Evolutionary conservation across 2,888 invertebrate genomes (phyloP).

Genomic region (Vannuccia rotundouncinata): DNA sequence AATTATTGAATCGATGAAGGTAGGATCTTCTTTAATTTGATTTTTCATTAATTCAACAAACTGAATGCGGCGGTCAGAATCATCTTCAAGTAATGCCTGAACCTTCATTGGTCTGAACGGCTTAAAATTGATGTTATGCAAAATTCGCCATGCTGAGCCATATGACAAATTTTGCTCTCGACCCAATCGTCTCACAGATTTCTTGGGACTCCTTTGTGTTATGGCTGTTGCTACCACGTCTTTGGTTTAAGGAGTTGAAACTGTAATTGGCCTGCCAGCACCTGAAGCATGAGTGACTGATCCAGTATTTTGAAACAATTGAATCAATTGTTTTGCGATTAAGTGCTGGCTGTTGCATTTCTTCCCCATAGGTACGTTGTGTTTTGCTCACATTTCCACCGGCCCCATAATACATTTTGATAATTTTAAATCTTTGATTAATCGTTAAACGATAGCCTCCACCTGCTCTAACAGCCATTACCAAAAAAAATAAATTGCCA

Average conservation of each 20-base stretch:
- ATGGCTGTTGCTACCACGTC: slow-evolving; percentile 21
- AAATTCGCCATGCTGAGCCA: slow-evolving; percentile 22
- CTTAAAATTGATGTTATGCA: slow-evolving; percentile 6
- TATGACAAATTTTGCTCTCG: neutral
- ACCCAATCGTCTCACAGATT: neutral
- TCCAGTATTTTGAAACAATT: slow-evolving; percentile 11
- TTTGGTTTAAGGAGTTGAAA: neutral
- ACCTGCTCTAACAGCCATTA: neutral
- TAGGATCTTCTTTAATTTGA: slow-evolving; percentile 12
- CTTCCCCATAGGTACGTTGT: slow-evolving; percentile 19
- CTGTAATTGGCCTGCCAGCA: slow-evolving; percentile 17
- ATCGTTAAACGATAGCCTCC: slow-evolving; percentile 4
- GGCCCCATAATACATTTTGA: neutral
- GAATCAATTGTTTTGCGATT: slow-evolving; percentile 7
- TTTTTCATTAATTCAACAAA: slow-evolving; percentile 11
- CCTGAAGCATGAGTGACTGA: slow-evolving; percentile 8
- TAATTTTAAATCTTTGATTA: neutral
- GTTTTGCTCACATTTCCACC: slow-evolving; percentile 25
- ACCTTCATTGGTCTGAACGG: slow-evolving; percentile 18
- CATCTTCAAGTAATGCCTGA: slow-evolving; percentile 28
- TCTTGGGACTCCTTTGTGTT: slow-evolving; percentile 5
- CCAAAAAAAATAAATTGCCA: slow-evolving; percentile 1
- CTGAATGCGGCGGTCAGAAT: neutral
- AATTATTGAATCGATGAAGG: neutral
- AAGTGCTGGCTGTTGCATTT: neutral